Evolutionary conservation across 2,888 invertebrate species (phyloP), one percentile per base, ranked within the genome.

Genomic region (Eupithecia subfuscata): DNA sequence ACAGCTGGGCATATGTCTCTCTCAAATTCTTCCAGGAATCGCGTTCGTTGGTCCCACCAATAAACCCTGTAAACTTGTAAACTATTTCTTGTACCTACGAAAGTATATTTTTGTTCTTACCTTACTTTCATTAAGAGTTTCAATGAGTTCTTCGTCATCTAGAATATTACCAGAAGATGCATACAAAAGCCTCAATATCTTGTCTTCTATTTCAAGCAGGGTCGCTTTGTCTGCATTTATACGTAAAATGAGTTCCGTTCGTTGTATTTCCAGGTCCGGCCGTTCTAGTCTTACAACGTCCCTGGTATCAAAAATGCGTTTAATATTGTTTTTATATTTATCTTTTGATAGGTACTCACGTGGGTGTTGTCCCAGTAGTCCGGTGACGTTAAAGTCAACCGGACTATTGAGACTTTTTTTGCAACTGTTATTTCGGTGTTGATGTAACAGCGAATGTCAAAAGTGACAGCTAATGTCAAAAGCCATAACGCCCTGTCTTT

Each of bases 61-160:
- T 30, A 1, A 30, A 30, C 30, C 1, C 30, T 1, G 30, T 30
- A 6, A 34, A 34, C 2, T 34, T 34, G 34, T 34, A 2, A 22
- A 22, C n/a, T 4, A 9, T 11, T 22, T 56, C 1, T 56, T n/a
- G 52, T n/a, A 14, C 12, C 6, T 45, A n/a, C 11, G 11, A 11
- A 56, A 52, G 4, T 22, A 22, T 4, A 56, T 25, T 60, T 22
- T 12, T 60, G 25, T 25, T 22, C 75, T 77, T 84, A 96, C 97
- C 93, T 98, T 98, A 87, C 98, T 98, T 85, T 98, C 97, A 89
- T 98, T 98, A 16, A 98, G 95, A 0, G 98, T 98, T 87, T 98
- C 97, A 75, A 99, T 98, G 25, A 99, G 96, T 84, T 98, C 98
- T 87, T 99, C 99, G 86, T 99, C 98, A 87, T 99, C 99, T 64